These are phyloP conservation scores for Philaenus spumarius DNA, from an alignment of 1,140 invertebrate species.

Conservation along the genomic window DNA sequence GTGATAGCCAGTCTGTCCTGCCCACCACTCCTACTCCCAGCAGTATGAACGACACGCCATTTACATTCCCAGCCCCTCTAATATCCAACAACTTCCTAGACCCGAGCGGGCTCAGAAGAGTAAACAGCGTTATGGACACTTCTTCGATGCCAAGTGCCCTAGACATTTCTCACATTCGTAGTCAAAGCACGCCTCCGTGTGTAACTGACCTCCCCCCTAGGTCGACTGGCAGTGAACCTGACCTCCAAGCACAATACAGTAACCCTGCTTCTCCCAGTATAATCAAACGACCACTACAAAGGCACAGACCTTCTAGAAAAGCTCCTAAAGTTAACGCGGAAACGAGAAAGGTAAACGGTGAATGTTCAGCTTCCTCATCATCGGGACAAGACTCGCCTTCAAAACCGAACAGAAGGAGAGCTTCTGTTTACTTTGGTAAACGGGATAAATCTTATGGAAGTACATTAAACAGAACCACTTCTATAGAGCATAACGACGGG, in stretches of 20 bases:
- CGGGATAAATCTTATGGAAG: neutral
- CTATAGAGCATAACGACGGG: slow-evolving; percentile 2
- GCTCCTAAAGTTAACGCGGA: slow-evolving; percentile 8
- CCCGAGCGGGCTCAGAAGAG: neutral
- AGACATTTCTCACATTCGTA: neutral
- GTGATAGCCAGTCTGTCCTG: no score
- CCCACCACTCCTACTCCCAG: neutral
- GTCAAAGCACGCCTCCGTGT: slow-evolving; percentile 13
- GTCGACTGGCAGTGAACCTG: neutral
- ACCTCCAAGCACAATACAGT: neutral
- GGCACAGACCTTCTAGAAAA: slow-evolving; percentile 9
- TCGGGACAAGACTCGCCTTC: slow-evolving; percentile 32
- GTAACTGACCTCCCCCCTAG: neutral
- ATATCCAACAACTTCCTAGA: neutral
- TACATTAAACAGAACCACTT: slow-evolving; percentile 5
- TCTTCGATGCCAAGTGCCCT: neutral
- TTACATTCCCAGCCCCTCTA: neutral
- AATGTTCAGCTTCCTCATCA: slow-evolving; percentile 21
- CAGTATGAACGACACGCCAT: neutral
- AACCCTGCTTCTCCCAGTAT: slow-evolving; percentile 13
- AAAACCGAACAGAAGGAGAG: slow-evolving; percentile 25
- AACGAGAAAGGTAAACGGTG: slow-evolving; percentile 5
- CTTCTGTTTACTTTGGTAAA: slow-evolving; percentile 25
- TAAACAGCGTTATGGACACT: slow-evolving; percentile 15
- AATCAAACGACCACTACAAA: slow-evolving; percentile 1